phyloP scores from a whole-genome alignment of 2,888 invertebrate genomes.

The Osedax frankpressi region DNA sequence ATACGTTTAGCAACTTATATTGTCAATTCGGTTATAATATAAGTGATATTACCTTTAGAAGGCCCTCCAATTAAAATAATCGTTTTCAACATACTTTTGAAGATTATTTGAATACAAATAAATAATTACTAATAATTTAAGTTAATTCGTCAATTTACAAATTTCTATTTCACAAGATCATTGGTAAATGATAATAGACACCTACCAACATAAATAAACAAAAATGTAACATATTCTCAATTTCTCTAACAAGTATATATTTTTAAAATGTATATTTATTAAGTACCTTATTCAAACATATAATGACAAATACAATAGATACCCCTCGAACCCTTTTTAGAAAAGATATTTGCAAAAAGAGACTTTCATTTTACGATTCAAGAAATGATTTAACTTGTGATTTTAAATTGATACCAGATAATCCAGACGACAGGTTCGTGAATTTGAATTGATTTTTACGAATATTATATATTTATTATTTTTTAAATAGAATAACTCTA shows the following conservation, averaged over 20 bases:
- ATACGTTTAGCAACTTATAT: too few species aligned
- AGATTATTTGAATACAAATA: too few species aligned
- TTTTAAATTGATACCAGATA: too few species aligned
- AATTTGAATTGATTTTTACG: too few species aligned
- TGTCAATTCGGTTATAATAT: too few species aligned
- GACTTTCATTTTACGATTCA: neutral
- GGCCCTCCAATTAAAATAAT: slow-evolving; percentile 85
- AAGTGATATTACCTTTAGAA: slow-evolving; percentile 91
- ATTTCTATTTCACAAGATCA: neutral
- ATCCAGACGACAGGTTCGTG: too few species aligned
- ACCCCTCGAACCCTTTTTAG: slow-evolving; percentile 6
- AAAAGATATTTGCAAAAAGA: slow-evolving; percentile 13
- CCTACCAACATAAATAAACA: neutral
- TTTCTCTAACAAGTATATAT: neutral
- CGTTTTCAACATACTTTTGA: slow-evolving; percentile 52
- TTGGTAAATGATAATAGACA: neutral
- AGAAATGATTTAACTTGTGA: neutral
- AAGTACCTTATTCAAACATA: too few species aligned
- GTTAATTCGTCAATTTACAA: neutral
- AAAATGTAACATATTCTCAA: too few species aligned
- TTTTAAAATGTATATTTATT: too few species aligned
- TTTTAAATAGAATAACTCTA: too few species aligned
- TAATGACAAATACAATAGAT: neutral
- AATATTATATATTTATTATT: too few species aligned
- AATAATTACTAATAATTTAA: too few species aligned